These are phyloP conservation scores for Cheirogaleus major DNA, from an alignment of 2,797 vertebrate species.

Conservation along the genomic window DNA sequence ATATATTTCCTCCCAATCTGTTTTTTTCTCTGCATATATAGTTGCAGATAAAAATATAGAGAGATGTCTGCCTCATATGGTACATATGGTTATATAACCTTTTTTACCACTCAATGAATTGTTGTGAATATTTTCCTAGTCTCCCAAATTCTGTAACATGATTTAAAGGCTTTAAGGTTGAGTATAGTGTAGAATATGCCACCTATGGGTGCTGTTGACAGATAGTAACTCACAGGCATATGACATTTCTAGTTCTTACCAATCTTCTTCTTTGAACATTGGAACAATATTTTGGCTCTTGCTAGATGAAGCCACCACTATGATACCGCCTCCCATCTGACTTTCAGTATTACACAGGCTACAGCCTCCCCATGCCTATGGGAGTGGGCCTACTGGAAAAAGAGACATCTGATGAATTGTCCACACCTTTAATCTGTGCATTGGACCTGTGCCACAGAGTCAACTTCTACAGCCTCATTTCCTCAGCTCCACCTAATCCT, in stretches of 20 bases:
- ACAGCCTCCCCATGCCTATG: not conserved
- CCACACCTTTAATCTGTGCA: not conserved
- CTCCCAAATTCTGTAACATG: not conserved
- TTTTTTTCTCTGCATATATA: constrained; percentile 56
- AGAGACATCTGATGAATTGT: not conserved
- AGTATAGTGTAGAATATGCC: not conserved
- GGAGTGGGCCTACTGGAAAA: not conserved
- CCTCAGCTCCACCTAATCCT: not conserved
- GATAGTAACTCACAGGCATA: not conserved
- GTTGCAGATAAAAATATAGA: constrained; percentile 64
- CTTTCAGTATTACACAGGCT: not conserved
- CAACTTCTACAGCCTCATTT: not conserved
- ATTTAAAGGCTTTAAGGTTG: not conserved
- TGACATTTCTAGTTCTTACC: not conserved
- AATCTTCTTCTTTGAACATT: not conserved
- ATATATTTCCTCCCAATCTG: constrained; percentile 66
- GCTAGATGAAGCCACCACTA: not conserved
- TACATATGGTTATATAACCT: constrained; percentile 26
- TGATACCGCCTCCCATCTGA: not conserved
- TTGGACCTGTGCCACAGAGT: not conserved
- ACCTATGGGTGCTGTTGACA: not conserved
- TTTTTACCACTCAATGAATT: constrained; percentile 30
- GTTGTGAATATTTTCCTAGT: constrained; percentile 12
- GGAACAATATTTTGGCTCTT: not conserved
- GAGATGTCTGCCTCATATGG: constrained; percentile 33